Evolutionary conservation across 2,113 vertebrate genomes (phyloP).

Genomic region (Sakesphorus luctuosus): DNA sequence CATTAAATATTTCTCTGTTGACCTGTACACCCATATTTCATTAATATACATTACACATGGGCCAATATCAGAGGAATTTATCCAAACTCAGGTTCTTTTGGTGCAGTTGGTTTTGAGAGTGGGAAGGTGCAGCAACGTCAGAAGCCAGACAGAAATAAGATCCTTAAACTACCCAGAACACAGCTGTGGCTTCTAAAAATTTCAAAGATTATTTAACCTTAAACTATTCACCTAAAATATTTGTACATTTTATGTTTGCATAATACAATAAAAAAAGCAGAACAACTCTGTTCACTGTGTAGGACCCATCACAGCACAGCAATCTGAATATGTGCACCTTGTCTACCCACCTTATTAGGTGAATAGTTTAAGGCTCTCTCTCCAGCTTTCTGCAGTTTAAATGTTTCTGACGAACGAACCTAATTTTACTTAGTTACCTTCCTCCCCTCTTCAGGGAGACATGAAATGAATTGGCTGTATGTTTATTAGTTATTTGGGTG

Average conservation of each 20-base stretch:
- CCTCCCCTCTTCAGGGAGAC: constrained; percentile 4
- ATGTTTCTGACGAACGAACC: background rate
- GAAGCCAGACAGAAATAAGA: background rate
- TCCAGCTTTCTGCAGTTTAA: background rate
- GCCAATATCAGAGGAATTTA: background rate
- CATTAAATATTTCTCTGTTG: constrained; percentile 56
- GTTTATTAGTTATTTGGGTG: constrained; percentile 58
- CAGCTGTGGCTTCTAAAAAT: background rate
- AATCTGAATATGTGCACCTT: rapidly evolving
- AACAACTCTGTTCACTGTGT: background rate
- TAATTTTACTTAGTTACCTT: background rate
- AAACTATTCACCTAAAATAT: background rate
- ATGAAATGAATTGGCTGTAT: constrained; percentile 9
- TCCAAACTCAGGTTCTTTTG: background rate
- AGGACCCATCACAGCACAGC: background rate
- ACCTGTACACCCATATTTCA: constrained; percentile 50
- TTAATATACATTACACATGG: background rate
- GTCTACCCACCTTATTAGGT: too few species aligned
- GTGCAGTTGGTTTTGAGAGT: background rate
- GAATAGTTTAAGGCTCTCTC: too few species aligned
- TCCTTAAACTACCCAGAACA: background rate
- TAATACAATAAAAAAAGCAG: background rate
- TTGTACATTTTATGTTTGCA: background rate
- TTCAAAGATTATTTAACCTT: background rate
- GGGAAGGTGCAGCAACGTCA: background rate